Conservation (phyloP, 2,888 invertebrate genomes). For the Cerastoderma edule region DNA sequence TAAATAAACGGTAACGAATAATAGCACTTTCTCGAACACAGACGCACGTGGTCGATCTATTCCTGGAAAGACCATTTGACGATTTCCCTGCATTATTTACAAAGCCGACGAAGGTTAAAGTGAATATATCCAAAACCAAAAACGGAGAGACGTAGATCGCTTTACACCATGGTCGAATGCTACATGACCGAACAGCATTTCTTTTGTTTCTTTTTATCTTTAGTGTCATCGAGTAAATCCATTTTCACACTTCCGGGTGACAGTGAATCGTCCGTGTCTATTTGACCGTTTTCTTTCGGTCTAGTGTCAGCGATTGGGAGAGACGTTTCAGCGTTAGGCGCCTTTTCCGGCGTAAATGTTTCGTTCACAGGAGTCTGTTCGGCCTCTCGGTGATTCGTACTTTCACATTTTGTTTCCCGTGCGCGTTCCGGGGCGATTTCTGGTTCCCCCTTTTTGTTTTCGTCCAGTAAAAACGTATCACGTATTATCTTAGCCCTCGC, state of each 20-base stretch:
- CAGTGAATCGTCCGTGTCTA: slow-evolving; percentile 64
- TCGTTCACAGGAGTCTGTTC: slow-evolving; percentile 51
- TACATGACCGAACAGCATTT: slow-evolving; percentile 75
- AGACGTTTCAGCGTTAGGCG: slow-evolving; percentile 28
- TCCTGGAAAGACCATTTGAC: slow-evolving; percentile 17
- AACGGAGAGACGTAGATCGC: slow-evolving; percentile 1
- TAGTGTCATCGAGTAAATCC: slow-evolving; percentile 60
- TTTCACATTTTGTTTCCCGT: slow-evolving; percentile 22
- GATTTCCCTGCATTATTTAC: slow-evolving; percentile 15
- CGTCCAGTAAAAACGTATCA: slow-evolving; percentile 78
- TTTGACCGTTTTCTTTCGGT: slow-evolving; percentile 69
- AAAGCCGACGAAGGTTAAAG: slow-evolving; percentile 17
- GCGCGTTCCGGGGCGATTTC: slow-evolving; percentile 4
- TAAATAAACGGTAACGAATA: too few relatives aligned
- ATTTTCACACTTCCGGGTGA: slow-evolving; percentile 64
- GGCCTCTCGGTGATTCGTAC: not conserved
- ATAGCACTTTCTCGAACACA: not conserved
- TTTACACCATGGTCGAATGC: slow-evolving; percentile 24
- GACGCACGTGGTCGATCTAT: not conserved
- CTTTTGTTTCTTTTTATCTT: slow-evolving; percentile 75
- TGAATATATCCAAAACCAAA: slow-evolving; percentile 19
- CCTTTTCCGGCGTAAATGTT: slow-evolving; percentile 52
- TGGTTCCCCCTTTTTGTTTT: slow-evolving; percentile 38
- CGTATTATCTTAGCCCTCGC: slow-evolving; percentile 86
- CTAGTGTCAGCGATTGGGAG: slow-evolving; percentile 36